Evolutionary conservation across 2,113 vertebrate genomes (phyloP).

Genomic region (Rhinolophus sinicus): DNA sequence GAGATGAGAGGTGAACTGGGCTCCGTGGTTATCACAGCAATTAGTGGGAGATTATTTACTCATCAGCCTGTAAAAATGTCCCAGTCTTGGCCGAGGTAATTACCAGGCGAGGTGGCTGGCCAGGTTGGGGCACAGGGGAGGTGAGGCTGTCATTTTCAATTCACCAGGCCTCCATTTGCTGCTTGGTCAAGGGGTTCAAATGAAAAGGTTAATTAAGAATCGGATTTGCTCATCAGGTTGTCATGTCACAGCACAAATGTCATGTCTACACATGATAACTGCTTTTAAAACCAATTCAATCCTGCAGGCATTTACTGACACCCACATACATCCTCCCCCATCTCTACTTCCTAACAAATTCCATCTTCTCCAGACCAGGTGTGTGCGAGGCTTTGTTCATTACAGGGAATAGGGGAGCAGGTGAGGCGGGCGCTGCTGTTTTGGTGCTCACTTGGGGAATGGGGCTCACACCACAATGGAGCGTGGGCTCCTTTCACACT

Average conservation of each 20-base stretch:
- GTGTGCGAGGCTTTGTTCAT: not conserved
- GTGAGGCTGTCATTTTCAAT: constrained; percentile 58
- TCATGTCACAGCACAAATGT: not conserved
- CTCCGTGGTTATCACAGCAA: constrained; percentile 34
- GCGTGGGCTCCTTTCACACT: not conserved
- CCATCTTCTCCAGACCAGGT: not conserved
- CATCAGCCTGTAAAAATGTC: constrained; percentile 23
- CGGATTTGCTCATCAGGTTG: constrained; percentile 30
- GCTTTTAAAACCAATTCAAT: constrained; percentile 1
- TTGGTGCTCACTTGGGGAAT: not conserved
- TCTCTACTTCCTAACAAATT: not conserved
- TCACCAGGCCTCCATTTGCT: constrained; percentile 22
- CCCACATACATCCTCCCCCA: not conserved
- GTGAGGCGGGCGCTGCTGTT: not conserved
- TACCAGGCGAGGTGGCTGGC: constrained; percentile 45
- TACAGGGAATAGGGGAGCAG: not conserved
- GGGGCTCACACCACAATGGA: not conserved
- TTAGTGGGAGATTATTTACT: constrained; percentile 61
- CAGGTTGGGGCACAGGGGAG: not conserved
- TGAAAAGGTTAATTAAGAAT: constrained; percentile 77
- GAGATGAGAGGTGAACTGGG: not conserved
- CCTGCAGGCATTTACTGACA: not conserved
- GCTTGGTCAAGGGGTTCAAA: constrained; percentile 55
- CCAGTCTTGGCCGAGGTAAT: constrained; percentile 56
- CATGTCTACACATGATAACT: not conserved